phyloP scores from a whole-genome alignment of 2,113 vertebrate species.

The Ramphastos sulfuratus region DNA sequence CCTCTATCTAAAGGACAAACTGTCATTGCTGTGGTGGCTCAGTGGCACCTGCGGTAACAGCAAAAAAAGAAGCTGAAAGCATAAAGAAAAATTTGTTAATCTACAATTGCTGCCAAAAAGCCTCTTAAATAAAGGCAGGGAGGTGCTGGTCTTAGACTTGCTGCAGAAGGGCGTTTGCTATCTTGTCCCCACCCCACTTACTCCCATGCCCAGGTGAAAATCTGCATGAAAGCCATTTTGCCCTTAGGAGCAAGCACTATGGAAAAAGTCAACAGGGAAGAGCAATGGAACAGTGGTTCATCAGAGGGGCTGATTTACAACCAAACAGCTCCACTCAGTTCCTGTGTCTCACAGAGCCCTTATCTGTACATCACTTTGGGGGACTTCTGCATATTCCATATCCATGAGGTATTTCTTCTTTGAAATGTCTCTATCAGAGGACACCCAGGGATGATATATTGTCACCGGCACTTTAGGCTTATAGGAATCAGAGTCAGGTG shows the following conservation, averaged over 20 bases:
- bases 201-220: not conserved
- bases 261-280: not conserved
- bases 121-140: not conserved
- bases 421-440: not conserved
- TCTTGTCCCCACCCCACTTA: not conserved
- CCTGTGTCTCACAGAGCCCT: fast-evolving
- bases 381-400: not conserved
- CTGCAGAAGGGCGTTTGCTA: not conserved
- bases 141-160: not conserved
- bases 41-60: not conserved
- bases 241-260: not conserved
- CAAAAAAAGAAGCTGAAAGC: not conserved
- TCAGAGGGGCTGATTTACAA: not conserved
- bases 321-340: not conserved
- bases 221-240: not conserved
- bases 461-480: not conserved
- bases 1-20: not conserved
- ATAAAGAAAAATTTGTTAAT: not conserved
- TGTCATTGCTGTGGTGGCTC: not conserved
- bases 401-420: not conserved
- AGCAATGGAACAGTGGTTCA: not conserved
- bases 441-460: not conserved
- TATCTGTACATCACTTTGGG: not conserved
- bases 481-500: not conserved
- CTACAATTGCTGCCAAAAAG: not conserved